Conservation (phyloP, 2,888 invertebrate genomes). For the Drosophila neoperkinsi region DNA sequence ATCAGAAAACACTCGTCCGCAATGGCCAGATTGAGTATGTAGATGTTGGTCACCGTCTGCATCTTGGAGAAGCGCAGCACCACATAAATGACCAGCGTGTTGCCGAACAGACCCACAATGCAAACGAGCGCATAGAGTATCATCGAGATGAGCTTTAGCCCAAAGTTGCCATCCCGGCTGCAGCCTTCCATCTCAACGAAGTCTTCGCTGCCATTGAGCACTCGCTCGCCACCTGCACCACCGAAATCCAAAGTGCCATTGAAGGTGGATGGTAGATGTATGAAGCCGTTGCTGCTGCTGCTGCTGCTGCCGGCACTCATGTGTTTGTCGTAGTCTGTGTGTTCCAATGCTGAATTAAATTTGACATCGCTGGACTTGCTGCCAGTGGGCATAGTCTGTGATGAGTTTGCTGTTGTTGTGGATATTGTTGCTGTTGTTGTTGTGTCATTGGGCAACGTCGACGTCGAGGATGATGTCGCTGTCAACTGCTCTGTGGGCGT, state of each 20-base stretch:
- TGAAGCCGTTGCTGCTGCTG: constrained; percentile 21
- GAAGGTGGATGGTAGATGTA: constrained; percentile 35
- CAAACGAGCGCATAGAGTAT: constrained; percentile 93
- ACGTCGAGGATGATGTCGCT: constrained; percentile 42
- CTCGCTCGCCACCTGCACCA: constrained; percentile 11
- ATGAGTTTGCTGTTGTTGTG: constrained; percentile 26
- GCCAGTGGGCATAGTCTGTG: constrained; percentile 28
- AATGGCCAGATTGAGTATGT: constrained; percentile 96
- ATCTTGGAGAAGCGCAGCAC: constrained; percentile 96
- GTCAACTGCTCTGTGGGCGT: constrained; percentile 73
- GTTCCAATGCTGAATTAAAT: constrained; percentile 48
- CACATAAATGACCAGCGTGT: constrained; percentile 96
- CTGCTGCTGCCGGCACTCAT: constrained; percentile 56
- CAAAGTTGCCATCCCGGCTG: constrained; percentile 86
- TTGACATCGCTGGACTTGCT: constrained; percentile 11
- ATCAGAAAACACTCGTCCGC: constrained; percentile 97
- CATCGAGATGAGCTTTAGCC: constrained; percentile 88
- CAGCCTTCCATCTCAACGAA: constrained; percentile 79
- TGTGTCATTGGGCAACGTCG: constrained; percentile 27
- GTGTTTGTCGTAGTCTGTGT: constrained; percentile 56
- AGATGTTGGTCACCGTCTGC: constrained; percentile 98
- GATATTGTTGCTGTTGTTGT: constrained; percentile 3
- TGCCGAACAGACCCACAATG: constrained; percentile 94
- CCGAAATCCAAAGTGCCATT: constrained; percentile 55
- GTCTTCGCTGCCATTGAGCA: constrained; percentile 48